These are phyloP conservation scores for Chromis chromis DNA, from an alignment of 2,797 vertebrate genomes.

Conservation along the genomic window DNA sequence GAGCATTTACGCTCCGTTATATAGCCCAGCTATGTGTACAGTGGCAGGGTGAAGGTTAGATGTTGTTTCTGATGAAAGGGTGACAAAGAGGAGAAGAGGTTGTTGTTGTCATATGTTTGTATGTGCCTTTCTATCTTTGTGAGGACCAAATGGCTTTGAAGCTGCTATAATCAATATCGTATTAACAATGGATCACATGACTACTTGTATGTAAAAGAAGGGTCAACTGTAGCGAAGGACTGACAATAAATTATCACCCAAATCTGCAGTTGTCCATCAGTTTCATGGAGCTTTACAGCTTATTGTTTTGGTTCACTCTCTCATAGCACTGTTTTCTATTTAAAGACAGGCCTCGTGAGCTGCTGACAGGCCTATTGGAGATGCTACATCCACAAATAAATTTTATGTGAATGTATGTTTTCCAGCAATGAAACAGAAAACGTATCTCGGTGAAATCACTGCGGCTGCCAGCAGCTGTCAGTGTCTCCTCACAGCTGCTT, in stretches of 20 bases:
- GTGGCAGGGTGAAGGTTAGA: neutral
- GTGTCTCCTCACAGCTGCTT: neutral
- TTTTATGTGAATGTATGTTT: conserved; percentile 11
- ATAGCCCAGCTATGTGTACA: conserved; percentile 15
- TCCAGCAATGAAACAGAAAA: conserved; percentile 20
- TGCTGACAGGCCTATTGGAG: neutral
- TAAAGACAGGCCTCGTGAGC: neutral
- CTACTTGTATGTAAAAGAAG: neutral
- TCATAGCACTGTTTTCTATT: neutral
- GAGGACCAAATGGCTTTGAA: conserved; percentile 21
- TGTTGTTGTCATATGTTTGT: conserved; percentile 6
- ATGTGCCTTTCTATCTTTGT: conserved; percentile 39
- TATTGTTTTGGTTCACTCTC: neutral
- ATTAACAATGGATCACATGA: neutral
- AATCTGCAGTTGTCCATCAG: neutral
- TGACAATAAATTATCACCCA: neutral
- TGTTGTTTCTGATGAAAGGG: neutral
- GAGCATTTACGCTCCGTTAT: conserved; percentile 40
- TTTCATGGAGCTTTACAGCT: neutral
- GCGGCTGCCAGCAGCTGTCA: conserved; percentile 24
- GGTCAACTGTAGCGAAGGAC: neutral
- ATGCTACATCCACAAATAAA: neutral
- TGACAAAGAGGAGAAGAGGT: conserved; percentile 10
- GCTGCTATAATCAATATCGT: neutral
- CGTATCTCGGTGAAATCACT: conserved; percentile 10